Evolutionary conservation across 1,140 invertebrate genomes (phyloP), one percentile per base, ranked within the genome.

Genomic region (Drosophila insularis): DNA sequence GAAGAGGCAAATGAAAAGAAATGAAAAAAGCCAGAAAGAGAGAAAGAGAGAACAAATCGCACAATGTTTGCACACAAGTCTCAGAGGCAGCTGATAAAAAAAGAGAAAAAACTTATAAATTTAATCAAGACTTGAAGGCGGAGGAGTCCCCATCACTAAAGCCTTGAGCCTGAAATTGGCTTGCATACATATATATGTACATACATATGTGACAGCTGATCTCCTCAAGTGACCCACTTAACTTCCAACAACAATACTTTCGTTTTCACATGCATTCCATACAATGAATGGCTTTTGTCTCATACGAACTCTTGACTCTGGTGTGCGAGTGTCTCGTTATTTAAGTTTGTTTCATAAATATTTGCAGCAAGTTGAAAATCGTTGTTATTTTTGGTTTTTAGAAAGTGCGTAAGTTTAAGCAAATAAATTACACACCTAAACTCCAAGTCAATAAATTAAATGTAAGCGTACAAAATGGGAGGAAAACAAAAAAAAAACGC

Each of bases 161-260:
- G 84, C 84, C 84, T 89, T 89, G 80, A 89, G 84, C 84, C 80
- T 89, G 77, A 89, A 89, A 73, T 65, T 27, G 31, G 6, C 19
- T 40, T 7, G 21, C 14, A 55, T 17, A 27, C 1, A 23, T 23
- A 55, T 17, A 27, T 6, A 23, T 23, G 23, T 4, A 23, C 4
- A 35, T 27, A 6, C 27, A 59, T 21, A 58, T 37, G 35, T 70
- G 78, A 89, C 84, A 84, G 84, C 84, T 89, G 84, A 89, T 89
- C 84, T 84, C 68, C 75, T 74, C 84, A 89, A 89, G 84, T 89
- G 84, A 89, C 84, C 84, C 84, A 89, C 84, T 89, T 89, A 78
- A 72, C 65, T 68, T 60, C 54, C 46, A 72, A 68, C 71, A 65
- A 75, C 71, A 79, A 72, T 73, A 82, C 82, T 86, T 89, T 86